Evolutionary conservation across 1,140 invertebrate species (phyloP), one percentile per base, ranked within the genome.

Genomic region (Aplysia californica): DNA sequence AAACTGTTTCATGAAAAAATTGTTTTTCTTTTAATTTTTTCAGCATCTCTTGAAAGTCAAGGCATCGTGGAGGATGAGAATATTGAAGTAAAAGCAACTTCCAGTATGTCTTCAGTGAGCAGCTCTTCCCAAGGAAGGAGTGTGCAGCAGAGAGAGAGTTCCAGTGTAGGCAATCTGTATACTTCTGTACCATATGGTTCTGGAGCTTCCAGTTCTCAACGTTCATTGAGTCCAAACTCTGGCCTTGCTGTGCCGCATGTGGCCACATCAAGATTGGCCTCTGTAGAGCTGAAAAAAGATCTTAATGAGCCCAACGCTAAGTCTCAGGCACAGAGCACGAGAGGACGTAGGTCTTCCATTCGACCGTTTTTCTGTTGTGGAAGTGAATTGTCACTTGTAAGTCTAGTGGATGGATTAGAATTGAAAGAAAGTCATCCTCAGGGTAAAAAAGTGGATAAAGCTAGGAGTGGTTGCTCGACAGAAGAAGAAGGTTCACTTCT

Each of bases 291-390:
- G 31, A 38, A 15, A 1, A 50, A 56, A 67, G 39, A 74, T 21
- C 41, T 36, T n/a, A 72, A n/a, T 5, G 58, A 39, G 36, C 29
- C 50, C 2, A 50, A 26, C 33, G 21, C 58, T 6, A 33, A 70
- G 15, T 20, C 58, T 41, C 68, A n/a, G 26, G 2, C 35, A 2
- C n/a, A 77, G 39, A 59, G 79, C 82, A 35, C 71, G 79, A 44
- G 74, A 55, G 61, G 83, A 31, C 84, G 86, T 61, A 78, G 85
- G 2, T 87, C 86, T 41, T 75, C 84, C 26, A 84, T 87, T 0
- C 74, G 86, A 50, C 86, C 86, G 64, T 87, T 87, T 69, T 85
- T 87, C 79, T 87, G 86, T 69, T 87, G 86, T 83, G 86, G 86
- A 3, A 87, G 85, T 73, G 85, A 87, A 71, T 36, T 87, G 0